phyloP scores from a whole-genome alignment of 2,113 vertebrate genomes.

The Poecile atricapillus region DNA sequence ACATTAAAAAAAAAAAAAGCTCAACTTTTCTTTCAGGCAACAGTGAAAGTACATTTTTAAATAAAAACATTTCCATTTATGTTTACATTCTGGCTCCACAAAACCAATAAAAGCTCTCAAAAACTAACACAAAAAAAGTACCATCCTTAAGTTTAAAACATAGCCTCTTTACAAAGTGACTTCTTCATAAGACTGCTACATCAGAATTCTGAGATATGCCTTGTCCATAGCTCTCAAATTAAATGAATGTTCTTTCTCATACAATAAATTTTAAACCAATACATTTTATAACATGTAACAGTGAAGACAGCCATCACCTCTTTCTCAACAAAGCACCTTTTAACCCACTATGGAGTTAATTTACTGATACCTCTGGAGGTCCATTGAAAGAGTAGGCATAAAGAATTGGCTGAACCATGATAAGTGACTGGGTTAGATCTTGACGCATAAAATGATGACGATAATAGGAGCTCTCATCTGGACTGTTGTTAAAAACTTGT shows the following conservation, averaged over 20 bases:
- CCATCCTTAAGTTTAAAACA: background rate
- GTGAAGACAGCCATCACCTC: background rate
- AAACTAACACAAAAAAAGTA: background rate
- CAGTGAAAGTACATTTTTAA: background rate
- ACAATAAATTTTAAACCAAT: background rate
- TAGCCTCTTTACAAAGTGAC: background rate
- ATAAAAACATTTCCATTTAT: background rate
- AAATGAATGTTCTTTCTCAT: background rate
- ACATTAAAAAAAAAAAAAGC: background rate
- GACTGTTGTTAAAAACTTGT: constrained; percentile 99
- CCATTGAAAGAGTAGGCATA: constrained; percentile 96
- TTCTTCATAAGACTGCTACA: background rate
- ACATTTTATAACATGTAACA: background rate
- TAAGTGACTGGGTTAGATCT: constrained; percentile 94
- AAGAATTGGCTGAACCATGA: constrained; percentile 96
- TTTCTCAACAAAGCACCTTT: background rate
- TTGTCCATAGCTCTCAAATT: background rate
- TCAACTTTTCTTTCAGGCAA: background rate
- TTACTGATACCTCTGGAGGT: constrained; percentile 86
- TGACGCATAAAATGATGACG: constrained; percentile 96
- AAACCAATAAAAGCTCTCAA: background rate
- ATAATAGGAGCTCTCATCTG: constrained; percentile 96
- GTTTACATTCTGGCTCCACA: background rate
- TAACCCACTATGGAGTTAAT: background rate
- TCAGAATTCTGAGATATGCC: background rate